A percentile compares a stretch with the other conserved stretches of the same genome.
phyloP scores from a whole-genome alignment of 2,797 vertebrate species.

The Pipistrellus pipistrellus region DNA sequence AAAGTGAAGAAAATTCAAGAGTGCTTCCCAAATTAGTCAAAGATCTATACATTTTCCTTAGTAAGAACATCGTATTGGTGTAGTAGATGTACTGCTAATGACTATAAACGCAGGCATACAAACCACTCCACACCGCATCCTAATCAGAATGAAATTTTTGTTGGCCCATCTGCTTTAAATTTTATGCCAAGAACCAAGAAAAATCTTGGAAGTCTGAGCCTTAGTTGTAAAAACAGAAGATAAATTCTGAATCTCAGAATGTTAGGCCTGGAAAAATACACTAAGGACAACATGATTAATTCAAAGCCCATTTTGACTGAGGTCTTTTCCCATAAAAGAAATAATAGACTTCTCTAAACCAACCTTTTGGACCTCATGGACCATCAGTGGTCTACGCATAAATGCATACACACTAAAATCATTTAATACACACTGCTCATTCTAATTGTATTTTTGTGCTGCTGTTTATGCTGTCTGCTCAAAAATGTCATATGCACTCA shows the following conservation, averaged over 20 bases:
- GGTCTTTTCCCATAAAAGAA: background rate
- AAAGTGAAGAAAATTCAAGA: constrained; percentile 71
- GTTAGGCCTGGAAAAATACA: constrained; percentile 17
- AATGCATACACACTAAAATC: background rate
- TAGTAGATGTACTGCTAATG: background rate
- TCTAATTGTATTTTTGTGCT: constrained; percentile 60
- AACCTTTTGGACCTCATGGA: too few species aligned
- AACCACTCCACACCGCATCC: constrained; percentile 19
- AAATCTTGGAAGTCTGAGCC: constrained; percentile 68
- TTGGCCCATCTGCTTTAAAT: constrained; percentile 68
- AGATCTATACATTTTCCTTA: constrained; percentile 52
- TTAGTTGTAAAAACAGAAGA: constrained; percentile 49
- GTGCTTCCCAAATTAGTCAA: constrained; percentile 66
- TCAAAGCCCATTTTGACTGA: constrained; percentile 5
- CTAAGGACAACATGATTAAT: constrained; percentile 54
- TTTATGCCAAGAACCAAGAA: constrained; percentile 66
- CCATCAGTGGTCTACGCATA: background rate
- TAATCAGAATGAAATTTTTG: constrained; percentile 54
- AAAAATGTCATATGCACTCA: constrained; percentile 48
- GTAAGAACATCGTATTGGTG: constrained; percentile 53
- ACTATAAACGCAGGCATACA: constrained; percentile 22
- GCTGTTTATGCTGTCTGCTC: constrained; percentile 61
- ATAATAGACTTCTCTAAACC: background rate
- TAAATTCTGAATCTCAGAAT: constrained; percentile 44
- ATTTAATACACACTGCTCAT: background rate